Percentiles rank a stretch among this genome's conserved stretches.
Evolutionary conservation across 2,888 invertebrate species (phyloP).

Genomic region (Laothoe populi): DNA sequence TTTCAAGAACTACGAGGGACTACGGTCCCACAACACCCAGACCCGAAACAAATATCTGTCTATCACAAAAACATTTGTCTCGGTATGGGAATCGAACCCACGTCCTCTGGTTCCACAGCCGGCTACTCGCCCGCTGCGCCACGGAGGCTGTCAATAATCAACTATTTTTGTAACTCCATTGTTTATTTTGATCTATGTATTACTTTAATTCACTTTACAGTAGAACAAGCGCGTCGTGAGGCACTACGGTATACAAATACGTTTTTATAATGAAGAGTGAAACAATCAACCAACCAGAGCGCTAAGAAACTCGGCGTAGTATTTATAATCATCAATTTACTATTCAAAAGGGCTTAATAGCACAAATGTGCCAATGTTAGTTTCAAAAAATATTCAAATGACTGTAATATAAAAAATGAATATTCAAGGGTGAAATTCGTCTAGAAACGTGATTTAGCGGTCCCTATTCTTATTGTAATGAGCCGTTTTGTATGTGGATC

Average conservation of each 20-base stretch:
- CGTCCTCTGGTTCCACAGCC: too few relatives aligned
- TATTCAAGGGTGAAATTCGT: not conserved
- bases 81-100: too few relatives aligned
- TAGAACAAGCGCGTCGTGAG: too few relatives aligned
- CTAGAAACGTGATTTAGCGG: constrained; percentile 12
- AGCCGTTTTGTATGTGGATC: constrained; percentile 17
- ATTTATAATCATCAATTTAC: not conserved
- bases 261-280: not conserved
- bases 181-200: too few relatives aligned
- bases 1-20: too few relatives aligned
- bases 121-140: too few relatives aligned
- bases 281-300: not conserved
- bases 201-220: too few relatives aligned
- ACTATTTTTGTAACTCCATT: too few relatives aligned
- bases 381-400: not conserved
- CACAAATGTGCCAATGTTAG: not conserved
- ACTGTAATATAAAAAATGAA: not conserved
- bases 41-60: too few relatives aligned
- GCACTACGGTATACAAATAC: not conserved
- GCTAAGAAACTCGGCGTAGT: not conserved
- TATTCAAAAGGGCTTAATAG: not conserved
- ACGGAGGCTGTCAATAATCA: too few relatives aligned
- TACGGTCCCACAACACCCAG: too few relatives aligned
- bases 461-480: constrained; percentile 14
- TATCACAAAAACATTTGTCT: too few relatives aligned